Base-by-base conservation (phyloP, 1,140 invertebrate species). In the Drosophila quadrilineata region DNA sequence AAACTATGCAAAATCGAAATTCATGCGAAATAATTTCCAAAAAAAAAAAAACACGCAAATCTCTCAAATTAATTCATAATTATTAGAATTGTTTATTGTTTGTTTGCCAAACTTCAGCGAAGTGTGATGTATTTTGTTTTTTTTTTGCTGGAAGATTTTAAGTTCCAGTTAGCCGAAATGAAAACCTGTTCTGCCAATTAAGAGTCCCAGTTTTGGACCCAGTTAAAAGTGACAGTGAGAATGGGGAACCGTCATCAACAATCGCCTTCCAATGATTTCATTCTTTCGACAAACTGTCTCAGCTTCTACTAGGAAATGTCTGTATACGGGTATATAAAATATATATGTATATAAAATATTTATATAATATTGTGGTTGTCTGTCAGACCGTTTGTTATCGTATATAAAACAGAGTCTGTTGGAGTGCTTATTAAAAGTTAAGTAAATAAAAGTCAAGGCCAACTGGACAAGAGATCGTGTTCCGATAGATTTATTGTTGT, bases 371-470 rank as follows among this genome's bases (percentile, higher is more conserved):
- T n/a, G n/a, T n/a, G n/a, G n/a, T n/a, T n/a, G n/a, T n/a, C 46
- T 71, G 59, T 54, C 56, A 69, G n/a, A n/a, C n/a, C n/a, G 38
- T 58, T 70, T 73, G 52, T 59, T 70, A 69, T 75, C 45, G 14
- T 24, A 79, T 72, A 82, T 69, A 82, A 82, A 74, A 77, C 63
- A 82, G 79, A 77, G 24, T 46, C 14, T 35, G 38, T 31, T 53
- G n/a, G 46, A 40, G 49, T 35, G 63, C 41, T 71, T 68, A 58
- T 63, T 71, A 57, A 69, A 68, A 60, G 73, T 50, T 70, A 65
- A 62, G 52, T 49, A 70, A 84, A 85, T 73, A 85, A 82, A 84
- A 82, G 77, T 84, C 77, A 84, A 84, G 77, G 77, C 62, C 70
- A 85, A 57, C 22, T 33, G 31, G 48, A 49, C 22, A 48, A 50